phyloP scores from a whole-genome alignment of 2,797 vertebrate species.

The Danionella dracula region DNA sequence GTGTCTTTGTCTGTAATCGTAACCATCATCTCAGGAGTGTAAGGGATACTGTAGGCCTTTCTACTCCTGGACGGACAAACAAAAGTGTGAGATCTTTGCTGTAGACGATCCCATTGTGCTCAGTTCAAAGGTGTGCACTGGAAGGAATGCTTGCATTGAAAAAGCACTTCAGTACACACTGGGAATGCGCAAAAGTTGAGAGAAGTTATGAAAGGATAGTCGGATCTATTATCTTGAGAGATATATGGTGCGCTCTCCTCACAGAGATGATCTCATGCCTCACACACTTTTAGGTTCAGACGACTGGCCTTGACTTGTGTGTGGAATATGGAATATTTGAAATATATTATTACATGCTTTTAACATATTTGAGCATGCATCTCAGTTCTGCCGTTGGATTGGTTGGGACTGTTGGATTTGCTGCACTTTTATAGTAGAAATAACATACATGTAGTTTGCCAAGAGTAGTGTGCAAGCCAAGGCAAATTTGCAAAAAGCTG shows the following conservation, averaged over 20 bases:
- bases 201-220: constrained; percentile 69
- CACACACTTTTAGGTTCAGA: neutral
- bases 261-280: constrained; percentile 29
- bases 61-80: constrained; percentile 63
- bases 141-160: constrained; percentile 65
- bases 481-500: too few relatives aligned
- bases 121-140: constrained; percentile 66
- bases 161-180: constrained; percentile 72
- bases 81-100: constrained; percentile 67
- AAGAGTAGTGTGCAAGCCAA: too few relatives aligned
- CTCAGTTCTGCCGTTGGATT: too few relatives aligned
- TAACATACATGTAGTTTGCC: too few relatives aligned
- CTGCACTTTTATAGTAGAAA: too few relatives aligned
- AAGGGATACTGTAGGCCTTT: constrained; percentile 50
- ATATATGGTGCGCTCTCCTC: constrained; percentile 27
- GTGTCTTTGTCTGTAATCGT: constrained; percentile 62
- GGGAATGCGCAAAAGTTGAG: constrained; percentile 58
- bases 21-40: constrained; percentile 54
- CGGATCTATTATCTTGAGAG: constrained; percentile 30
- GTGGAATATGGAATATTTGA: too few relatives aligned
- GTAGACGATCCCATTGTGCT: constrained; percentile 67
- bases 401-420: too few relatives aligned
- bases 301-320: too few relatives aligned
- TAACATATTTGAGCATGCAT: too few relatives aligned
- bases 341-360: too few relatives aligned